Evolutionary conservation across 2,113 vertebrate genomes (phyloP), one percentile per base, ranked within the genome.

Genomic region (Oxyruncus cristatus): DNA sequence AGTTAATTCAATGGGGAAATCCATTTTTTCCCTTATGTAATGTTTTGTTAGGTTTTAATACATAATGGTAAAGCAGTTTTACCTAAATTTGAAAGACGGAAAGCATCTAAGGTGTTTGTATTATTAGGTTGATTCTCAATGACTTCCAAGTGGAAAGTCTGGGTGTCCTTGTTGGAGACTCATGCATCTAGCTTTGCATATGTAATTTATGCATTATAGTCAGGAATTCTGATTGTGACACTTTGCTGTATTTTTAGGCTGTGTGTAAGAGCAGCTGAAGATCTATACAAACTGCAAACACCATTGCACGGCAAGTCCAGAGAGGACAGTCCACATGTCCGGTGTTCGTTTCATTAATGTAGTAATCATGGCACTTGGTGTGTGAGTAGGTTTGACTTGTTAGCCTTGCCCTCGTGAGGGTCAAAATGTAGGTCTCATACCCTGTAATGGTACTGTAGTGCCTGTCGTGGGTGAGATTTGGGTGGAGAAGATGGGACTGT

Each of bases 371-470:
- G 12, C 28, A 73, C 4, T 49, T 56, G 27, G 20, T 1, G 6
- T 11, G 35, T 28, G 61, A 49, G 27, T 49, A 39, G 37, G 23
- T 30, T 47, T 72, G 61, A 5, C 26, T 75, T 44, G 5, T 7
- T 33, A 20, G 35, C 21, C 83, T 63, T 78, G 44, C 56, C 17
- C 24, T n/a, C 10, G 18, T 12, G 7, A 26, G 27, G 20, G 16
- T 78, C 26, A 42, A 76, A 82, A 73, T 3, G 24, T n/a, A 39
- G 24, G 2, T 50, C 14, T 44, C 4, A 2, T 72, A 39, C 65
- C 21, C 66, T 39, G 33, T 7, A 8, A 7, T 17, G n/a, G 22
- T 44, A 11, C 26, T 0, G 2, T 4, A 8, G 47, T 2, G 6
- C 37, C 56, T 42, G 7, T 23, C 12, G 2, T 12, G 26, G 35